Evolutionary conservation across 1,140 invertebrate species (phyloP).

Genomic region (Tribolium madens): DNA sequence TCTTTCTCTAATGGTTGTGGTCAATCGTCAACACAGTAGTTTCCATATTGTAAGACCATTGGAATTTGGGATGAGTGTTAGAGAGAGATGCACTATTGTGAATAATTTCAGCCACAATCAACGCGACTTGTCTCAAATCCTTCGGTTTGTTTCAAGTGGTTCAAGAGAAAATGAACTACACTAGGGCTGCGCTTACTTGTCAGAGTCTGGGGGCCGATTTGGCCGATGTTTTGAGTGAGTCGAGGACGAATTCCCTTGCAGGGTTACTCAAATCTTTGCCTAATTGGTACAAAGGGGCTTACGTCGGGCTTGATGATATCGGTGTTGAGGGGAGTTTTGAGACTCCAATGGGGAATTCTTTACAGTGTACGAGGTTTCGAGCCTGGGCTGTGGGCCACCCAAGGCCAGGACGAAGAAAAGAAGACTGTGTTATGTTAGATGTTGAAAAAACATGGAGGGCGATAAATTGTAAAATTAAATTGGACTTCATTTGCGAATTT

Average conservation of each 20-base stretch:
- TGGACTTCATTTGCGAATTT: conserved; percentile 74
- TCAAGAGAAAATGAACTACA: conserved; percentile 69
- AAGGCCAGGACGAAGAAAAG: conserved; percentile 61
- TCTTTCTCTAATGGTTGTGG: too few species aligned
- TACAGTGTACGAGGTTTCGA: conserved; percentile 70
- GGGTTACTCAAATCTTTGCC: conserved; percentile 59
- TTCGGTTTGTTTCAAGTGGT: conserved; percentile 72
- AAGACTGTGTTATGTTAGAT: conserved; percentile 72
- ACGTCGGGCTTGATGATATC: conserved; percentile 71
- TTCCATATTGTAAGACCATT: too few species aligned
- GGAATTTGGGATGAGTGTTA: too few species aligned
- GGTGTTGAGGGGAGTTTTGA: conserved; percentile 63
- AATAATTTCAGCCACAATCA: conserved; percentile 66
- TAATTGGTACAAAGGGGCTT: conserved; percentile 65
- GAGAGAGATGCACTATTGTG: not conserved
- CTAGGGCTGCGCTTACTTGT: conserved; percentile 68
- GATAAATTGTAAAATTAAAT: conserved; percentile 66
- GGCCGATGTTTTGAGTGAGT: conserved; percentile 71
- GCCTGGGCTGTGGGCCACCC: conserved; percentile 77
- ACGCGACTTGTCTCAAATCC: conserved; percentile 70
- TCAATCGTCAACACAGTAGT: too few species aligned
- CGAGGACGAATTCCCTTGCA: conserved; percentile 70
- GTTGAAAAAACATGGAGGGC: conserved; percentile 70
- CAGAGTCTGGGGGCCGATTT: conserved; percentile 69
- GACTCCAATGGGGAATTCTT: conserved; percentile 67